Evolutionary conservation across 2,888 invertebrate species (phyloP).

Genomic region (Polydrusus cervinus): DNA sequence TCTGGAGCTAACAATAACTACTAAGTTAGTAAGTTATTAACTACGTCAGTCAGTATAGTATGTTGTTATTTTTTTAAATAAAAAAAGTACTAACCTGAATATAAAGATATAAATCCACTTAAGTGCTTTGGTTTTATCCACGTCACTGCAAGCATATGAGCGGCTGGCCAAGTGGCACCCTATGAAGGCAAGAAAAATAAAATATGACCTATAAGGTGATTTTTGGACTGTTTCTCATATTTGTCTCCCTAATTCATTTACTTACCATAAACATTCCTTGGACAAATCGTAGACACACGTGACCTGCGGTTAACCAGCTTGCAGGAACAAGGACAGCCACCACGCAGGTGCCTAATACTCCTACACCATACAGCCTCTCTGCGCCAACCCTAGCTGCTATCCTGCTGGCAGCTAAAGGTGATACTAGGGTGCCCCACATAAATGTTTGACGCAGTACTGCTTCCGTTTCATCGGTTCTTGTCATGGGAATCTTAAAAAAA

Average conservation of each 20-base stretch:
- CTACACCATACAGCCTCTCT: constrained; percentile 74
- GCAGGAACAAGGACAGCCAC: constrained; percentile 74
- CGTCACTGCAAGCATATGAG: constrained; percentile 76
- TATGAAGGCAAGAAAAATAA: constrained; percentile 58
- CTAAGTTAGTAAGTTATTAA: too few relatives aligned
- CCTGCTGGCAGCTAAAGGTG: constrained; percentile 74
- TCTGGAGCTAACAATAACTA: too few relatives aligned
- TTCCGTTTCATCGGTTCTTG: constrained; percentile 74
- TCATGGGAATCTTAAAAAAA: constrained; percentile 70
- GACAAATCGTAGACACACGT: constrained; percentile 73
- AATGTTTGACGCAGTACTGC: constrained; percentile 75
- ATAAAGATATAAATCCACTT: constrained; percentile 75
- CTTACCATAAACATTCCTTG: constrained; percentile 75
- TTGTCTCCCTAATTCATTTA: neutral
- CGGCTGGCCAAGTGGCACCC: constrained; percentile 77
- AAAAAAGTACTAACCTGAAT: constrained; percentile 72
- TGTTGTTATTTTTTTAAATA: too few relatives aligned
- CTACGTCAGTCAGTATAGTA: too few relatives aligned
- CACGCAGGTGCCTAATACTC: constrained; percentile 75
- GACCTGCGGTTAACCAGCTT: constrained; percentile 75
- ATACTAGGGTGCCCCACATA: constrained; percentile 75
- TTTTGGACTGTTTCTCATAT: too few relatives aligned
- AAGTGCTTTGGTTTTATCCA: constrained; percentile 76
- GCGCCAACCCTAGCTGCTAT: constrained; percentile 75
- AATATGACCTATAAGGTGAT: too few relatives aligned